phyloP scores from a whole-genome alignment of 37 sponge, comb jelly and placozoan genomes.

The Geodia barretti region DNA sequence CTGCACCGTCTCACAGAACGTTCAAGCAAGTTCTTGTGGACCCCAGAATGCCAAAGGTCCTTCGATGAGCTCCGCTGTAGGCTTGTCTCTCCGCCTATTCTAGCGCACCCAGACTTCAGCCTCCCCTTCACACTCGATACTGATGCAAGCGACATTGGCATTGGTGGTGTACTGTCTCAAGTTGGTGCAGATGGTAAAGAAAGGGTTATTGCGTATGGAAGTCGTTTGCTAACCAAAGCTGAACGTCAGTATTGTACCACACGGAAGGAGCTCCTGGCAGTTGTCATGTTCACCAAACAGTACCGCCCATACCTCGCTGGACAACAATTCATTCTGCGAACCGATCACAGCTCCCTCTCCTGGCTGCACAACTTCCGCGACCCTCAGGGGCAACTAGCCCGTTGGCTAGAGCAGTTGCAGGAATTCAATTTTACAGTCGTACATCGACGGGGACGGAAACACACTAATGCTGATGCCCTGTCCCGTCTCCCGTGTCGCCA shows the following conservation, averaged over 20 bases:
- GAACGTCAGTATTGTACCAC: slow-evolving; percentile 45
- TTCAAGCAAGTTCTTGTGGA: slow-evolving; percentile 16
- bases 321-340: neutral
- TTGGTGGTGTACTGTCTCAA: slow-evolving; percentile 43
- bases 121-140: slow-evolving; percentile 7
- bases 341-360: slow-evolving; percentile 13
- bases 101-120: slow-evolving; percentile 30
- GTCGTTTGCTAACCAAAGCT: slow-evolving; percentile 20
- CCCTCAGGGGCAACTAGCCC: slow-evolving; percentile 32
- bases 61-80: slow-evolving; percentile 18
- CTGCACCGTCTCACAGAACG: slow-evolving; percentile 13
- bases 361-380: slow-evolving; percentile 15
- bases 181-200: slow-evolving; percentile 32
- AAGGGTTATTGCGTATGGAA: slow-evolving; percentile 30
- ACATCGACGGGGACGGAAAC: slow-evolving; percentile 14
- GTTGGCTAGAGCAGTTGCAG: slow-evolving; percentile 39
- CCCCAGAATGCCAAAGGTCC: slow-evolving; percentile 10
- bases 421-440: slow-evolving; percentile 30
- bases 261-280: slow-evolving; percentile 27
- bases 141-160: slow-evolving; percentile 35
- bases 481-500: slow-evolving; percentile 20
- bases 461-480: slow-evolving; percentile 30
- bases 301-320: neutral
- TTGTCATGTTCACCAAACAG: slow-evolving; percentile 9
- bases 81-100: slow-evolving; percentile 32